Percentiles rank a stretch among this genome's conserved stretches.
Conservation (phyloP, 1,140 invertebrate species). For the Euschistus heros region DNA sequence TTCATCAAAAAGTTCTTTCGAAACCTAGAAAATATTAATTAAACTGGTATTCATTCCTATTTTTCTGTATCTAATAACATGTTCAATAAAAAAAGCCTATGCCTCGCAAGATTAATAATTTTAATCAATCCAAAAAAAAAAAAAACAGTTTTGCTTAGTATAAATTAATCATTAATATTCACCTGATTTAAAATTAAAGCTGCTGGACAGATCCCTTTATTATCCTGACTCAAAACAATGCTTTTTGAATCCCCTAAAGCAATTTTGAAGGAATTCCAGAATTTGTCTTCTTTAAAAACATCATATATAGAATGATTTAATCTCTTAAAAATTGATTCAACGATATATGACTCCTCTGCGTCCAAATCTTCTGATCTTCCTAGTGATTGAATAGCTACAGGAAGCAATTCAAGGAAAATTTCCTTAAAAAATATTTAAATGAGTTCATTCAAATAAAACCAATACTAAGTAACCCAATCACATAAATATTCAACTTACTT, state of each 20-base stretch:
- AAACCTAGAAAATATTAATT: constrained; percentile 27
- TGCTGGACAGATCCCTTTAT: constrained; percentile 15
- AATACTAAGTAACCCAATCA: too few species aligned
- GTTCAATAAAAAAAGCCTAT: too few species aligned
- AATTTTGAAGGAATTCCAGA: constrained; percentile 35
- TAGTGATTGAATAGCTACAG: constrained; percentile 18
- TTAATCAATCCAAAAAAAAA: too few species aligned
- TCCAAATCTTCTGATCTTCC: background rate
- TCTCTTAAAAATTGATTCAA: constrained; percentile 36
- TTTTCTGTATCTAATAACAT: too few species aligned
- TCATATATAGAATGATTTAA: constrained; percentile 35
- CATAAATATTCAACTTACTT: constrained; percentile 2
- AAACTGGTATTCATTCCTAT: too few species aligned
- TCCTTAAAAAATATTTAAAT: constrained; percentile 14
- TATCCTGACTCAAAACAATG: constrained; percentile 24
- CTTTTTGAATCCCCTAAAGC: constrained; percentile 29
- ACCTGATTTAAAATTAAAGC: constrained; percentile 24
- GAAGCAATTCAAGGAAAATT: constrained; percentile 6
- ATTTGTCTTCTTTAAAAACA: constrained; percentile 34
- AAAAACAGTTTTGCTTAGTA: too few species aligned
- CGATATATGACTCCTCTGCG: constrained; percentile 26
- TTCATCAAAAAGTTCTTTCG: constrained; percentile 27
- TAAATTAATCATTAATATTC: background rate
- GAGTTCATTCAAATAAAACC: too few species aligned
- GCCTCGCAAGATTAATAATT: too few species aligned